These are phyloP conservation scores for Scaptomyza parva DNA, from an alignment of 2,888 invertebrate species.

Conservation along the genomic window DNA sequence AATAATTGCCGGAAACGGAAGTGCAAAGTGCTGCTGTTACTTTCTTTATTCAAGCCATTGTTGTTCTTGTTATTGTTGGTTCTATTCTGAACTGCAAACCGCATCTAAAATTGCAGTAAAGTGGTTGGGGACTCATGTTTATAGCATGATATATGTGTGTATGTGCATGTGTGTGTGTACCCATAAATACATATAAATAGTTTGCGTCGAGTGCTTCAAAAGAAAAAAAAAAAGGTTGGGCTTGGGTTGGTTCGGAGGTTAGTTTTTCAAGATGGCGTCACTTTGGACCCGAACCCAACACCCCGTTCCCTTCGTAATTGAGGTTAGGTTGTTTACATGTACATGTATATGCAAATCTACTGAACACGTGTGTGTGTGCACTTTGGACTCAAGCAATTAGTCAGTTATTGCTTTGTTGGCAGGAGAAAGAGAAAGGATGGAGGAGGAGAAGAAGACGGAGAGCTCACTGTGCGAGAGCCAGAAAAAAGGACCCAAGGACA, in stretches of 20 bases:
- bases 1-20: slow-evolving; percentile 80
- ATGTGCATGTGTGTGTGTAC: not conserved
- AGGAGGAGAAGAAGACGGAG: not conserved
- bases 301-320: slow-evolving; percentile 45
- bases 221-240: too few species aligned
- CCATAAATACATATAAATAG: slow-evolving; percentile 30
- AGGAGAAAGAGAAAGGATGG: not conserved
- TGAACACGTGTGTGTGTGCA: slow-evolving; percentile 40
- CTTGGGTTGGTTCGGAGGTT: slow-evolving; percentile 5
- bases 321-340: slow-evolving; percentile 37
- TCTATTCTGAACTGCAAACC: slow-evolving; percentile 36
- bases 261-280: slow-evolving; percentile 50
- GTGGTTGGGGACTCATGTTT: slow-evolving; percentile 51
- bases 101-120: slow-evolving; percentile 59
- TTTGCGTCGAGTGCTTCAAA: slow-evolving; percentile 4
- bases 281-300: too few species aligned
- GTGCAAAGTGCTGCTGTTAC: slow-evolving; percentile 75
- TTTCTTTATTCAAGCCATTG: slow-evolving; percentile 22
- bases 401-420: slow-evolving; percentile 68
- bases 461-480: slow-evolving; percentile 20
- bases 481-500: slow-evolving; percentile 25
- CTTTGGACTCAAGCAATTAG: slow-evolving; percentile 72
- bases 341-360: slow-evolving; percentile 67
- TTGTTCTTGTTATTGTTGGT: slow-evolving; percentile 13
- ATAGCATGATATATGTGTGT: slow-evolving; percentile 40